Evolutionary conservation across 2,888 invertebrate species (phyloP).

Genomic region (Iphiclides podalirius): DNA sequence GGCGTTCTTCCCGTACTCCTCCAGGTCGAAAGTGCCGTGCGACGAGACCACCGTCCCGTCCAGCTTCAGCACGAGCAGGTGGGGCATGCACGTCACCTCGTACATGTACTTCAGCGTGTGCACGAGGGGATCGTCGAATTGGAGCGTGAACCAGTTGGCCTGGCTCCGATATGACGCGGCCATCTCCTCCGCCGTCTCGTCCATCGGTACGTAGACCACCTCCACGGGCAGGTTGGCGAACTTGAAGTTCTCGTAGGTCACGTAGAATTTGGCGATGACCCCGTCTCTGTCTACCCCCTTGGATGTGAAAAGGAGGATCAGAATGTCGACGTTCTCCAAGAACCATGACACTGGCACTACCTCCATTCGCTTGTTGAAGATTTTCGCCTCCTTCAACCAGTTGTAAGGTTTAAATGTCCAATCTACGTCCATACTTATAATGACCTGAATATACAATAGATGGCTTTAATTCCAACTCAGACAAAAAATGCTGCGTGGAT

Average conservation of each 20-base stretch:
- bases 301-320: constrained; percentile 55
- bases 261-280: constrained; percentile 53
- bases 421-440: not conserved
- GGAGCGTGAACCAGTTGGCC: constrained; percentile 69
- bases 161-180: constrained; percentile 37
- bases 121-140: constrained; percentile 42
- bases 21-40: constrained; percentile 55
- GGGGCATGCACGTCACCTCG: constrained; percentile 51
- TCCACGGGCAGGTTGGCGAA: constrained; percentile 55
- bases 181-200: constrained; percentile 47
- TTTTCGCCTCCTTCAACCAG: constrained; percentile 49
- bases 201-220: constrained; percentile 62
- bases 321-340: constrained; percentile 46
- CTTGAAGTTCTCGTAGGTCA: constrained; percentile 59
- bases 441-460: too few relatives aligned
- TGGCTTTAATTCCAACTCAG: too few relatives aligned
- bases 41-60: constrained; percentile 52
- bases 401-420: constrained; percentile 36
- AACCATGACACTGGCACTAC: constrained; percentile 48
- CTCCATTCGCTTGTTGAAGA: constrained; percentile 49
- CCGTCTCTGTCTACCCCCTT: constrained; percentile 51
- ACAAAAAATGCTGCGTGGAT: too few relatives aligned
- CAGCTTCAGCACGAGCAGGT: constrained; percentile 46
- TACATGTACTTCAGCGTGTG: constrained; percentile 48
- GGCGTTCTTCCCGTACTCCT: constrained; percentile 59